Evolutionary conservation across 1,140 invertebrate genomes (phyloP), one percentile per base, ranked within the genome.

Genomic region (Drosophila littoralis): DNA sequence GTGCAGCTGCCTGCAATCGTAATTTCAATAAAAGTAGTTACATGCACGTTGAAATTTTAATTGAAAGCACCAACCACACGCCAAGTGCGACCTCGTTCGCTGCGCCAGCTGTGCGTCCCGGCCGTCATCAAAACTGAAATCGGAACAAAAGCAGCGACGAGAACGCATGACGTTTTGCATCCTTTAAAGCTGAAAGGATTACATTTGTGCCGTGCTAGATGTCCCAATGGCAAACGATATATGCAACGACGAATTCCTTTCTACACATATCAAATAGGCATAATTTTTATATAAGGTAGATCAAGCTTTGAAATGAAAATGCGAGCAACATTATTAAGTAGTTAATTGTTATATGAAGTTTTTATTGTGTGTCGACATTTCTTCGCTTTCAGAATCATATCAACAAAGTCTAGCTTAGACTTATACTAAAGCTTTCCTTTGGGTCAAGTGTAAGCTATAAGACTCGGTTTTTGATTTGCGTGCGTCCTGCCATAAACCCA

Each of bases 1-100:
- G 51, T 63, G 69, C 77, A 78, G 54, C 76, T 89, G 74, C 46
- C 67, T 88, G 84, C 84, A 84, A 84, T 78, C 80, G 84, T 89
- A 81, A 88, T 88, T 88, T 88, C 85, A 89, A 88, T 88, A 88
- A 88, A 88, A 88, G 70, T 88, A 89, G 84, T 89, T 89, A 84
- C 80, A 80, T 89, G 80, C 73, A 80, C 84, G 84, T 81, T 88
- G 84, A 80, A 88, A 88, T 89, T 88, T 88, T 89, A 88, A 88
- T 88, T 88, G 84, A 88, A 88, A 89, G 84, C 72, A 69, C 84
- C 77, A 80, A 72, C 80, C 79, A 55, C 76, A 81, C 77, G 64
- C 68, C 67, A 48, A 68, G 40, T 51, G 71, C 79, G 71, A 68
- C 69, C 81, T 86, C 77, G 77, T 50, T 51, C 45, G 3, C 22